phyloP scores from a whole-genome alignment of 2,888 invertebrate species.

The Melanargia galathea region DNA sequence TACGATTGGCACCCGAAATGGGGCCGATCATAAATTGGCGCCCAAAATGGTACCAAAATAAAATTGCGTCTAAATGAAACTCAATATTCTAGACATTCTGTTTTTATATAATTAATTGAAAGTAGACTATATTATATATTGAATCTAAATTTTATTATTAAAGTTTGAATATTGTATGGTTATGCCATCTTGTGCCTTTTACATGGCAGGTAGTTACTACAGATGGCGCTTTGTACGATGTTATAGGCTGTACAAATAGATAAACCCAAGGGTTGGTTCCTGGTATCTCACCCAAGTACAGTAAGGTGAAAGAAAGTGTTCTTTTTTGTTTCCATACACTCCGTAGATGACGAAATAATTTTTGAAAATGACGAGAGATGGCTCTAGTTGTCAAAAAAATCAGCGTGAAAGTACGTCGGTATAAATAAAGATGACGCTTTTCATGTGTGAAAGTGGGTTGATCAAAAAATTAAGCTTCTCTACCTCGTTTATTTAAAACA shows the following conservation, averaged over 20 bases:
- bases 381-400: neutral
- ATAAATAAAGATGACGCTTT: neutral
- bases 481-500: too few relatives aligned
- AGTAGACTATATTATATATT: neutral
- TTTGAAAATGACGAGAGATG: neutral
- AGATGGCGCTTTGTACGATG: neutral
- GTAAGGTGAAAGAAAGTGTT: neutral
- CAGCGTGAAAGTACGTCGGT: neutral
- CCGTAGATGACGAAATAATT: neutral
- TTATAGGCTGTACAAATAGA: neutral
- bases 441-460: neutral
- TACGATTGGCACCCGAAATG: too few relatives aligned
- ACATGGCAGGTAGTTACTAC: neutral
- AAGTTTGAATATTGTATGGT: neutral
- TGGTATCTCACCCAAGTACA: neutral
- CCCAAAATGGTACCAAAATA: neutral
- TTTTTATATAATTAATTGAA: neutral
- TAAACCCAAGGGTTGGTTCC: neutral
- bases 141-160: neutral
- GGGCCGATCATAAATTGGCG: neutral
- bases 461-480: too few relatives aligned
- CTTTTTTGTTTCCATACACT: neutral
- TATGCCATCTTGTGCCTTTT: neutral
- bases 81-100: neutral
- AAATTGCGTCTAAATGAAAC: neutral